A percentile compares a stretch with the other conserved stretches of the same genome.
Evolutionary conservation across 2,113 vertebrate genomes (phyloP).

Genomic region (Zosterops borbonicus): DNA sequence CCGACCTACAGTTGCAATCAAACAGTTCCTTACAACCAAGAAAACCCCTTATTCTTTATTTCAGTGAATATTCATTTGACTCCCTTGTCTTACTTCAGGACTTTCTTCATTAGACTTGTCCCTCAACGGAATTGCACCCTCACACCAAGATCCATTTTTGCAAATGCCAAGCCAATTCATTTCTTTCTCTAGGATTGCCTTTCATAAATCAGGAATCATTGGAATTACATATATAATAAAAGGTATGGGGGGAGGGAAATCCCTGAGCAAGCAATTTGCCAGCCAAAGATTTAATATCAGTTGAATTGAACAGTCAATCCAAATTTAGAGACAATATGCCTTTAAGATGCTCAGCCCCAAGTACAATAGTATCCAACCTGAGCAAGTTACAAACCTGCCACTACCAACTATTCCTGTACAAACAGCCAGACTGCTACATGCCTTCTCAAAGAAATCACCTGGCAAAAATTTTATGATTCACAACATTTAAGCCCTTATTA

Average conservation of each 20-base stretch:
- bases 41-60: background rate
- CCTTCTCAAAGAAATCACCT: background rate
- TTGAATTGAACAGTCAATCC: background rate
- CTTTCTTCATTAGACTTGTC: background rate
- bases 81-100: background rate
- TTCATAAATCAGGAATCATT: background rate
- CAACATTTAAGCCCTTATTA: slow-evolving; percentile 10
- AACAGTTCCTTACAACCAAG: background rate
- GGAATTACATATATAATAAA: background rate
- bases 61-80: background rate
- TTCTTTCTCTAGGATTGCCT: background rate
- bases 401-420: background rate
- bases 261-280: background rate
- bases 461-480: slow-evolving; percentile 17
- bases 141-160: background rate
- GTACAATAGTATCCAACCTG: background rate
- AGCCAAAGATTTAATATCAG: background rate
- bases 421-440: background rate
- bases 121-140: background rate
- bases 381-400: background rate
- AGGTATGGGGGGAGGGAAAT: background rate
- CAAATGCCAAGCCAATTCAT: background rate
- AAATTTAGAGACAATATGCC: background rate
- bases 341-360: background rate
- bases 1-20: background rate